Percentiles rank a stretch among this genome's conserved stretches.
Conservation (phyloP, 2,113 vertebrate species). For the Hylia prasina region DNA sequence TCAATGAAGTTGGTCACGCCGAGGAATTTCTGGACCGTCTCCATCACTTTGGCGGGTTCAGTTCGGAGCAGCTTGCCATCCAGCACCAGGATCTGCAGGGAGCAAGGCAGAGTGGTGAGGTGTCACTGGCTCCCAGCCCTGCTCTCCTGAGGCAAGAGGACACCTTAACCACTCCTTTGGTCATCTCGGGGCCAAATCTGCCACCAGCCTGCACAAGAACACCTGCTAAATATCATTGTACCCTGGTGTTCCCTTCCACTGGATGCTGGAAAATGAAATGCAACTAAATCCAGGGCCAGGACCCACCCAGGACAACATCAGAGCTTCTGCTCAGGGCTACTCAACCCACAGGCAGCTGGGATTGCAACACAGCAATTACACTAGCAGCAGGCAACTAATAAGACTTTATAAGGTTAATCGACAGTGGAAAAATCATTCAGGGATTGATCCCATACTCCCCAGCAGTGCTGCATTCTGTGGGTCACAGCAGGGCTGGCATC, state of each 20-base stretch:
- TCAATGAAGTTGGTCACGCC: conserved; percentile 82
- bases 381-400: neutral
- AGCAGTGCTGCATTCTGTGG: neutral
- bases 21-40: conserved; percentile 93
- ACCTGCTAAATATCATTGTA: neutral
- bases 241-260: neutral
- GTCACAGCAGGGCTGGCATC: neutral
- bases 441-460: neutral
- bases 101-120: neutral
- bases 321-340: neutral
- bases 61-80: conserved; percentile 93
- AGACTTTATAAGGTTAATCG: neutral
- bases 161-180: neutral
- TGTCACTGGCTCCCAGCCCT: neutral
- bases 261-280: neutral
- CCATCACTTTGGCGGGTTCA: conserved; percentile 93
- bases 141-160: neutral
- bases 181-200: neutral
- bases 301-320: neutral
- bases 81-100: conserved; percentile 86
- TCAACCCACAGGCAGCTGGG: neutral
- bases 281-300: neutral
- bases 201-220: neutral
- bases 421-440: conserved; percentile 37
- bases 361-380: neutral